These are phyloP conservation scores for Parthenolecanium corni DNA, from an alignment of 2,888 invertebrate genomes.

Conservation along the genomic window DNA sequence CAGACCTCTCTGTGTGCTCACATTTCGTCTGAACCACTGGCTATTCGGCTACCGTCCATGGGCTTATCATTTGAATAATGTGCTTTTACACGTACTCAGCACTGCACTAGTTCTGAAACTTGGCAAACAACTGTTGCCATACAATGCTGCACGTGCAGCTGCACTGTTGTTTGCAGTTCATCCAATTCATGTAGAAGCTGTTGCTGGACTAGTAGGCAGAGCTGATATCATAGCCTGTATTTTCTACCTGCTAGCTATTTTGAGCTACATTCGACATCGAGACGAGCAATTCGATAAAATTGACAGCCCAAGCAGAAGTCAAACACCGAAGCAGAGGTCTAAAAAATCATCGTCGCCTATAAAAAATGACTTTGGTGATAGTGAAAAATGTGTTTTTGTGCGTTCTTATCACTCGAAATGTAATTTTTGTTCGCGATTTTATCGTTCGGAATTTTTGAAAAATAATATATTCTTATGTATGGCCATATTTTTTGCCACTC, in stretches of 20 bases:
- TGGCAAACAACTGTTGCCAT: constrained; percentile 40
- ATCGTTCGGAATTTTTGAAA: neutral
- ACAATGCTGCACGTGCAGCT: constrained; percentile 39
- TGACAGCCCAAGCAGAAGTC: neutral
- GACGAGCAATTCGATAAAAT: neutral
- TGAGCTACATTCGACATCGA: constrained; percentile 64
- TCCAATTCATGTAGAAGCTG: constrained; percentile 92
- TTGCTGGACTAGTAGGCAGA: constrained; percentile 86
- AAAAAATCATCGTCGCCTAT: neutral
- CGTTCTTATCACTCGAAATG: no score
- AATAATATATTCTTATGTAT: constrained; percentile 11
- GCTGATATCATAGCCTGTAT: constrained; percentile 87
- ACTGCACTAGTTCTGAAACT: constrained; percentile 49
- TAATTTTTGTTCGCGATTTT: neutral
- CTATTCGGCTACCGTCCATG: constrained; percentile 58
- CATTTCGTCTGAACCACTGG: constrained; percentile 67
- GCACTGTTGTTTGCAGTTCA: constrained; percentile 83
- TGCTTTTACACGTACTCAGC: constrained; percentile 72
- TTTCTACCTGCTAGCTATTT: constrained; percentile 74
- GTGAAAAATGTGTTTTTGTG: neutral
- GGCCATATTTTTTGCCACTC: constrained; percentile 43
- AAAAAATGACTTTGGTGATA: neutral
- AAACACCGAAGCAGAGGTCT: neutral
- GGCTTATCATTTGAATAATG: constrained; percentile 77
- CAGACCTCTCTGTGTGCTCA: constrained; percentile 79